Evolutionary conservation across 1,140 invertebrate genomes (phyloP), one percentile per base, ranked within the genome.

Genomic region (Drosophila ohnishii): DNA sequence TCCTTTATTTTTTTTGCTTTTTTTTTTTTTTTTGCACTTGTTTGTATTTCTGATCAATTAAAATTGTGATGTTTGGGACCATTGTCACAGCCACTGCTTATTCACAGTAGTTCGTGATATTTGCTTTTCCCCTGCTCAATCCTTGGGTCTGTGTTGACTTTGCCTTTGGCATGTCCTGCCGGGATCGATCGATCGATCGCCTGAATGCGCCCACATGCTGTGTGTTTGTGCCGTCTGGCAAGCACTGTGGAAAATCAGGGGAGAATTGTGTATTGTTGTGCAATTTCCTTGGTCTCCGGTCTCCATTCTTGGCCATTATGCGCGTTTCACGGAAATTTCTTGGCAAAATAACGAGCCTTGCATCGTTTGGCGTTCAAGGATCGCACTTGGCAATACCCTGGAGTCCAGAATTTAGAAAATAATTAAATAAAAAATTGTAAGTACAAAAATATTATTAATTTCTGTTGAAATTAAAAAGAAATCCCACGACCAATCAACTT

Each of bases 31-130:
- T 85, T 86, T 82, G 83, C 83, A 87, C 83, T 87, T 87, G 83
- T 88, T 87, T 87, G 83, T 87, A 88, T 88, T 88, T 88, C 81
- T 66, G 83, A 86, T 87, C 83, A 88, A 87, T 87, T 87, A 87
- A 87, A 88, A 77, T 59, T 76, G 71, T 1, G 40, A 55, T 60
- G 16, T 48, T 30, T 30, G 45, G 47, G 3, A 25, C 35, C 61
- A 62, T 83, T 71, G 63, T 72, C 19, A 25, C 42, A n/a, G 47
- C 53, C 34, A 37, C 40, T 82, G 76, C 47, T 66, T 70, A 44
- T 45, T 39, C 16, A 63, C 44, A 76, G 57, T 69, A 61, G 73
- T 82, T 74, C 78, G 82, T 85, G 81, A 85, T 85, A 81, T 85
- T 86, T 85, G 65, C 64, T 78, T 78, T 64, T 65, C 32, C 66